phyloP scores from a whole-genome alignment of 2,888 invertebrate species.

The Dolichopus griseipennis region DNA sequence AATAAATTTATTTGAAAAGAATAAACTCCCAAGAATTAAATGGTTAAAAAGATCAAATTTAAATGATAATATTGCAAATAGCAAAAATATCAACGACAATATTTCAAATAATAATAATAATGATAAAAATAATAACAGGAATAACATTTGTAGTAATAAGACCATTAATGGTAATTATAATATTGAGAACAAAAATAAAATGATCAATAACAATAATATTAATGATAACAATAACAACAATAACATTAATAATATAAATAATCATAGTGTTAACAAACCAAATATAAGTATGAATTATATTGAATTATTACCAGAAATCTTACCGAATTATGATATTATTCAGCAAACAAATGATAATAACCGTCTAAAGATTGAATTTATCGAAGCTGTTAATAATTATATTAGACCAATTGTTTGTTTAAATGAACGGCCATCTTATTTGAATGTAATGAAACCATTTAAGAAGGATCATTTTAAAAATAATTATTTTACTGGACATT shows the following conservation, averaged over 20 bases:
- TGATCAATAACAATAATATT: constrained; percentile 11
- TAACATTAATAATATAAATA: neutral
- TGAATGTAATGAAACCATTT: constrained; percentile 39
- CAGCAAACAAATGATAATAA: constrained; percentile 2
- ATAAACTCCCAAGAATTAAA: neutral
- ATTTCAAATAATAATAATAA: constrained; percentile 21
- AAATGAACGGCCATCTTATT: constrained; percentile 35
- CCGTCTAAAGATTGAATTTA: neutral
- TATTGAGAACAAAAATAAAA: neutral
- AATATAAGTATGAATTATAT: neutral
- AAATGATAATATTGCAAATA: neutral
- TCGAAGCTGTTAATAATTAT: constrained; percentile 26
- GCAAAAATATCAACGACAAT: constrained; percentile 16
- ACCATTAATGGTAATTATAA: neutral
- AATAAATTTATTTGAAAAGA: neutral
- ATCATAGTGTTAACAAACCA: neutral
- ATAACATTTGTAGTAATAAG: constrained; percentile 13
- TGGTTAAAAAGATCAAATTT: neutral
- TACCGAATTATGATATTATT: neutral
- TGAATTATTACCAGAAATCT: neutral
- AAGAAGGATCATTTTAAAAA: constrained; percentile 34
- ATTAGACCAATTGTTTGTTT: constrained; percentile 37
- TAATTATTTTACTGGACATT: constrained; percentile 37
- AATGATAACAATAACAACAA: constrained; percentile 13
- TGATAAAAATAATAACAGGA: constrained; percentile 13